phyloP scores from a whole-genome alignment of 2,113 vertebrate species.

The Stomatorhinus ivindoensis region DNA sequence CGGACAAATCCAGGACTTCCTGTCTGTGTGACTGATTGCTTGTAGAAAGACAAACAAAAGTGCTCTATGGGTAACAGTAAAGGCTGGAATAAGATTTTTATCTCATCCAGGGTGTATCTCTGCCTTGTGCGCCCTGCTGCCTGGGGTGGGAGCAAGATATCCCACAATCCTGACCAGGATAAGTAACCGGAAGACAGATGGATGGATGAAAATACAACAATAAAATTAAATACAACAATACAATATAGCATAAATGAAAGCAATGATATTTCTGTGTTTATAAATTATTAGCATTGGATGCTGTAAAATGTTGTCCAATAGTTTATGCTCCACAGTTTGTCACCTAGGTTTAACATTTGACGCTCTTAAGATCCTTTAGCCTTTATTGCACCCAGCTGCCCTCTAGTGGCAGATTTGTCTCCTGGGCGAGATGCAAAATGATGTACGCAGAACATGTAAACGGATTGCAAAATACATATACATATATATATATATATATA shows the following conservation, averaged over 20 bases:
- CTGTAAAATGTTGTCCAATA: background rate
- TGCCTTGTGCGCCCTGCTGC: background rate
- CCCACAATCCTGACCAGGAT: background rate
- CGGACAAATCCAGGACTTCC: background rate
- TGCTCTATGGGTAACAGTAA: background rate
- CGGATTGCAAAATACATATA: background rate
- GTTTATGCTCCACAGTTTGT: background rate
- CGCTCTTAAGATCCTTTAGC: background rate
- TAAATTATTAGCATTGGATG: background rate
- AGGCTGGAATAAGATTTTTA: background rate
- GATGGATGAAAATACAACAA: background rate
- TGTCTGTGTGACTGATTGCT: background rate
- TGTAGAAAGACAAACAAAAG: background rate
- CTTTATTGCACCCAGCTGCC: background rate
- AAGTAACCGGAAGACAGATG: background rate
- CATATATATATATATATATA: background rate
- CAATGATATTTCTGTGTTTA: background rate
- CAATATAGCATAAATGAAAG: background rate
- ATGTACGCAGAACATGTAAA: background rate
- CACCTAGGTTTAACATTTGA: background rate
- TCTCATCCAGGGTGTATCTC: background rate
- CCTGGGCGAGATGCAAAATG: background rate
- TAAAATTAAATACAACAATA: no score
- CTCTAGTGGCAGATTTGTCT: background rate
- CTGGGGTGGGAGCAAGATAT: background rate